These are phyloP conservation scores for Condylura cristata DNA, from an alignment of 2,113 vertebrate genomes.

Conservation along the genomic window DNA sequence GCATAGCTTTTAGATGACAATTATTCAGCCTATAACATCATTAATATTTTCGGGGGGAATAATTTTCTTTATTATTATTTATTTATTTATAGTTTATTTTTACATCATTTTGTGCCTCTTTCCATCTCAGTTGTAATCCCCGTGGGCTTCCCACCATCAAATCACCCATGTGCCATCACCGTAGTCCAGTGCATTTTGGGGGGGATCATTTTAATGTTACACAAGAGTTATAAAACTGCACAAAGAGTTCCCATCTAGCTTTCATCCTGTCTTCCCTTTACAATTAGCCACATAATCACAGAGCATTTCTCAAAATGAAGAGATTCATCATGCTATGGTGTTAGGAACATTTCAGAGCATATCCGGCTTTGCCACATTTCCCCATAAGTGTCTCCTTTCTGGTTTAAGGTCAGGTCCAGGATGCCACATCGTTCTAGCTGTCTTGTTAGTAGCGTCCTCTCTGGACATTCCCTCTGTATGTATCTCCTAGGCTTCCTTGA, in stretches of 20 bases:
- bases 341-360: background rate
- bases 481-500: background rate
- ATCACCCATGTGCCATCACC: too few species aligned
- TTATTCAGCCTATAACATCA: background rate
- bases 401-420: background rate
- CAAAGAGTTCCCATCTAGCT: background rate
- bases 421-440: rapidly evolving
- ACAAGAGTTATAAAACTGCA: background rate
- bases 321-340: background rate
- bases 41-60: background rate
- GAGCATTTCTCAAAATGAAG: background rate
- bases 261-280: background rate
- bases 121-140: too few species aligned
- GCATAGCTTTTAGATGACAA: background rate
- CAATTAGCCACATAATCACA: background rate
- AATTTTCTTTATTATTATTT: too few species aligned
- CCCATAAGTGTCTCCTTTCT: background rate
- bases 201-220: background rate
- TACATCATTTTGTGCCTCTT: too few species aligned
- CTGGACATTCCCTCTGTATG: background rate
- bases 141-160: too few species aligned
- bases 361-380: background rate
- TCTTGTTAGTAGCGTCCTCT: background rate
- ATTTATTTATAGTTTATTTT: too few species aligned
- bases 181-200: too few species aligned